These are phyloP conservation scores for Parnassius orleans DNA, from an alignment of 2,888 invertebrate species.

Conservation along the genomic window DNA sequence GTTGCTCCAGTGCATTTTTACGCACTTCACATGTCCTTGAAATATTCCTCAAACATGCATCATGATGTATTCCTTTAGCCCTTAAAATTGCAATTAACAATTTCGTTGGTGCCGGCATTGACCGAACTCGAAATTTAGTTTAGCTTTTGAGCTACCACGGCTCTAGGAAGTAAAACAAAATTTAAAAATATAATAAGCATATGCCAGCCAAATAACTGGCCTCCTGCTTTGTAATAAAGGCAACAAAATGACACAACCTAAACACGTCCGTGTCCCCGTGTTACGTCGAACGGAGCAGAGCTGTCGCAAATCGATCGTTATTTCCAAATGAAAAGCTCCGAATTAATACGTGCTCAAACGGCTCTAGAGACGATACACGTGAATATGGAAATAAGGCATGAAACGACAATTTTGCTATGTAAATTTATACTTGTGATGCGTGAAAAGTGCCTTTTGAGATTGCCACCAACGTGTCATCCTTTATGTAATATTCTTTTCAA, in stretches of 20 bases:
- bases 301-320: constrained; percentile 22
- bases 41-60: too few species aligned
- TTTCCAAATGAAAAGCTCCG: constrained; percentile 20
- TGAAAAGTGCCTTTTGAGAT: constrained; percentile 24
- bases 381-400: constrained; percentile 26
- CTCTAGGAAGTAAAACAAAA: too few species aligned
- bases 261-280: constrained; percentile 5
- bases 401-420: constrained; percentile 29
- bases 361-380: constrained; percentile 14
- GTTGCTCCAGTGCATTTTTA: too few species aligned
- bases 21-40: too few species aligned
- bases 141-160: too few species aligned
- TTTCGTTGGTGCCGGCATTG: too few species aligned
- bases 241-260: constrained; percentile 5
- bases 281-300: constrained; percentile 9
- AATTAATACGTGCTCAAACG: constrained; percentile 24
- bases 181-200: too few species aligned
- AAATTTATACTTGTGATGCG: constrained; percentile 27
- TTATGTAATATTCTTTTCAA: constrained; percentile 10
- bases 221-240: not conserved
- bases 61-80: too few species aligned
- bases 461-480: constrained; percentile 20
- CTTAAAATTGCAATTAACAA: too few species aligned
- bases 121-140: too few species aligned
- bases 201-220: too few species aligned